Evolutionary conservation across 2,888 invertebrate genomes (phyloP).

Genomic region (Polyommatus icarus): DNA sequence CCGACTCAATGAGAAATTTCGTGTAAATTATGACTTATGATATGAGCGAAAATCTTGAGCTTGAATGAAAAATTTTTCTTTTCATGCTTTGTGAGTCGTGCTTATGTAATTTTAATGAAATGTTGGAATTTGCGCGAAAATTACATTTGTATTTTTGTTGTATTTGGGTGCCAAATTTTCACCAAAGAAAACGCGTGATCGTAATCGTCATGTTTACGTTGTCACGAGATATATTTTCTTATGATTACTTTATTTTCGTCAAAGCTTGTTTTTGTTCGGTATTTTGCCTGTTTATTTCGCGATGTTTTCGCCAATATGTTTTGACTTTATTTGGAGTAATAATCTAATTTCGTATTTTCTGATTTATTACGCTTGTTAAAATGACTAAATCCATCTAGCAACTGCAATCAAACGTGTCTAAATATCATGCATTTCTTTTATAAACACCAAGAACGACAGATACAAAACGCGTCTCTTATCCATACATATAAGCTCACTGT

Average conservation of each 20-base stretch:
- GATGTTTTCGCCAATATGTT: not conserved
- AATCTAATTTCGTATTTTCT: too few relatives aligned
- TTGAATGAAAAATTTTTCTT: slow-evolving; percentile 3
- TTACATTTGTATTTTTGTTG: not conserved
- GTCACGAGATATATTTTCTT: not conserved
- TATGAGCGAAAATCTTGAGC: not conserved
- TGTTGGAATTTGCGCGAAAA: not conserved
- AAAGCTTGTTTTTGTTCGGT: not conserved
- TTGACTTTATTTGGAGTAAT: not conserved
- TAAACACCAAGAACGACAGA: too few relatives aligned
- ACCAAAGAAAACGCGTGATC: not conserved
- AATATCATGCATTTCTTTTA: too few relatives aligned
- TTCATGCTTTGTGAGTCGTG: not conserved
- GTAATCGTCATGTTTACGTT: not conserved
- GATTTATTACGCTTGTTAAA: too few relatives aligned
- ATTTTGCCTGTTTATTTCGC: not conserved
- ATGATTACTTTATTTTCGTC: not conserved
- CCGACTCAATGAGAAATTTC: slow-evolving; percentile 10
- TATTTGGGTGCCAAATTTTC: not conserved
- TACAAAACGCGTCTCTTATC: too few relatives aligned
- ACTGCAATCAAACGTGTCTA: too few relatives aligned
- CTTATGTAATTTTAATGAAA: not conserved
- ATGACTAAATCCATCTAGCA: too few relatives aligned
- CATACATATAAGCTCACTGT: too few relatives aligned
- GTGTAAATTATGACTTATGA: slow-evolving; percentile 13